A percentile compares a stretch with the other conserved stretches of the same genome.
phyloP scores from a whole-genome alignment of 1,140 invertebrate species.

The Listronotus oregonensis region DNA sequence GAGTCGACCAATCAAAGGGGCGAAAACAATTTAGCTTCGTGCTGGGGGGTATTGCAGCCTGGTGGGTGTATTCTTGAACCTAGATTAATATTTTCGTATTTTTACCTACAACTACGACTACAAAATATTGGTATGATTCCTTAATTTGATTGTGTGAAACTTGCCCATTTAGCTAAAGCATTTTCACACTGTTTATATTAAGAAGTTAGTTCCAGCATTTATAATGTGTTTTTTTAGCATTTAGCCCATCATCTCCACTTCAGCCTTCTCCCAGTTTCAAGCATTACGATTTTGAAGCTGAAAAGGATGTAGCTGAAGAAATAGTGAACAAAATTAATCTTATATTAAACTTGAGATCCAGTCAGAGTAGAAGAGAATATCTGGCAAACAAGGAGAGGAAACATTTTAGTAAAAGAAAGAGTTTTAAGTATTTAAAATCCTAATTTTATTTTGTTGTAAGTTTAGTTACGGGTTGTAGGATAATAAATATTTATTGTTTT shows the following conservation, averaged over 20 bases:
- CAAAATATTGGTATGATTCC: too few species aligned
- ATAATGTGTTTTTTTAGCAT: slow-evolving; percentile 49
- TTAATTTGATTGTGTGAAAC: too few species aligned
- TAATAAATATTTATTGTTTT: background rate
- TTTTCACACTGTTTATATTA: too few species aligned
- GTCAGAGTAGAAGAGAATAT: slow-evolving; percentile 78
- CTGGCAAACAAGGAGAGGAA: slow-evolving; percentile 66
- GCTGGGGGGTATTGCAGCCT: too few species aligned
- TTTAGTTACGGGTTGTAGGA: background rate
- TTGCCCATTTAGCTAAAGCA: too few species aligned
- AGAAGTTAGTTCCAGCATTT: too few species aligned
- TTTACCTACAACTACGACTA: too few species aligned
- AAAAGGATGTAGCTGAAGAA: slow-evolving; percentile 73
- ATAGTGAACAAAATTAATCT: slow-evolving; percentile 88
- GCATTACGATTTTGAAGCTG: slow-evolving; percentile 85
- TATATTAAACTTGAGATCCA: slow-evolving; percentile 81
- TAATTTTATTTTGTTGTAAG: slow-evolving; percentile 5
- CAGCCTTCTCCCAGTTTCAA: slow-evolving; percentile 70
- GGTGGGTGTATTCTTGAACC: too few species aligned
- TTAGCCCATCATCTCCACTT: slow-evolving; percentile 55
- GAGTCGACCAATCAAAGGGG: too few species aligned
- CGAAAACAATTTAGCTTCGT: too few species aligned
- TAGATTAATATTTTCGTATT: too few species aligned
- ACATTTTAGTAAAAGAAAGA: slow-evolving; percentile 55
- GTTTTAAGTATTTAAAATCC: slow-evolving; percentile 25